Percentiles rank a stretch among this genome's conserved stretches.
These are phyloP conservation scores for Bombus balteatus DNA, from an alignment of 1,140 invertebrate genomes.

Conservation along the genomic window DNA sequence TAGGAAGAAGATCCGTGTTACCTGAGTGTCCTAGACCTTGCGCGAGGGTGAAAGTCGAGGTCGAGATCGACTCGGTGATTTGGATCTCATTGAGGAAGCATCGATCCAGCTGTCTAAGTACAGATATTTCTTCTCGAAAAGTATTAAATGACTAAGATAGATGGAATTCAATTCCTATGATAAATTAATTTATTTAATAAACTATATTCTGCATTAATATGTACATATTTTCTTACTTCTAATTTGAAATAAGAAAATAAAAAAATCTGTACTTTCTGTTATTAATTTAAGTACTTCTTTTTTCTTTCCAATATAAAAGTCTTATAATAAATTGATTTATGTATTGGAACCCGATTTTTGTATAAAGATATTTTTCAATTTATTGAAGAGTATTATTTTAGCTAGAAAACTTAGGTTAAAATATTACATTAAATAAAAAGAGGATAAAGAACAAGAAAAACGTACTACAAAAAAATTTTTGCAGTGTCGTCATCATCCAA, in stretches of 20 bases:
- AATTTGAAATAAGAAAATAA: background rate
- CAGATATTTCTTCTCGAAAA: background rate
- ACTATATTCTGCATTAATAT: background rate
- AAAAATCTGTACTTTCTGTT: background rate
- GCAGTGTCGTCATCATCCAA: too few species aligned
- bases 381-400: background rate
- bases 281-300: background rate
- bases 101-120: background rate
- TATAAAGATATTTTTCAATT: too few species aligned
- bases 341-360: too few species aligned
- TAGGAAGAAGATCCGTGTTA: conserved; percentile 14
- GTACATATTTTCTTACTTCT: background rate
- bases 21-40: conserved; percentile 72
- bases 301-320: background rate
- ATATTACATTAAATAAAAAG: background rate
- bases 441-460: background rate
- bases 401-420: background rate
- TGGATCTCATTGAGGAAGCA: conserved; percentile 26
- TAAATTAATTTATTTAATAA: background rate
- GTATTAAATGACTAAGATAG: background rate
- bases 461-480: background rate
- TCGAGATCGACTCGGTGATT: conserved; percentile 55
- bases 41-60: conserved; percentile 74
- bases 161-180: background rate
- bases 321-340: too few species aligned